These are phyloP conservation scores for Vanacampus margaritifer DNA, from an alignment of 2,113 vertebrate species.

Conservation along the genomic window DNA sequence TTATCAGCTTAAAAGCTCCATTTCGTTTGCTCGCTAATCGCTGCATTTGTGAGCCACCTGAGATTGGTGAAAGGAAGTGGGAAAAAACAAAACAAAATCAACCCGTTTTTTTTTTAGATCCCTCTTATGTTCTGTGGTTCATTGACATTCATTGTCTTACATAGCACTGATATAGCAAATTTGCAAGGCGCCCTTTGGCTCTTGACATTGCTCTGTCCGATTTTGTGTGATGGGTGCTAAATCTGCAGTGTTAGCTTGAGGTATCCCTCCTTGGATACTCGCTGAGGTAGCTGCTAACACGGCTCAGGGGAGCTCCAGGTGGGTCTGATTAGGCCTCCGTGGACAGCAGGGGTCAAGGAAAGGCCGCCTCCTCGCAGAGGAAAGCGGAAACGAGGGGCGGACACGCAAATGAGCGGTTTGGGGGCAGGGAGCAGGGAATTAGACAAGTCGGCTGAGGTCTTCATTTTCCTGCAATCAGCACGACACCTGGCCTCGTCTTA, in stretches of 20 bases:
- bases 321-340: constrained; percentile 69
- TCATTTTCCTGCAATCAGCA: constrained; percentile 65
- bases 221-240: constrained; percentile 45
- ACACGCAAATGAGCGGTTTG: constrained; percentile 49
- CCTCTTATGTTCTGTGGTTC: neutral
- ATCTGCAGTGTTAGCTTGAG: constrained; percentile 34
- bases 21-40: neutral
- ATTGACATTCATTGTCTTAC: neutral
- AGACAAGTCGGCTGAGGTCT: constrained; percentile 59
- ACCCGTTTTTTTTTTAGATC: neutral
- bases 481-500: constrained; percentile 71
- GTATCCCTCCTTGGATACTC: constrained; percentile 51
- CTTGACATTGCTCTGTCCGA: neutral
- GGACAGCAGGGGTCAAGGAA: constrained; percentile 68
- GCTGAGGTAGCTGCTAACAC: constrained; percentile 65
- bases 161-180: neutral
- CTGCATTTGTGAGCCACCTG: neutral
- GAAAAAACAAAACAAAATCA: neutral
- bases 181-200: neutral
- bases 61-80: neutral
- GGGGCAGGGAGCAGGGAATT: constrained; percentile 56
- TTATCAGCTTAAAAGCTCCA: constrained; percentile 1
- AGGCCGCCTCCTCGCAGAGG: constrained; percentile 51
- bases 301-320: constrained; percentile 65
- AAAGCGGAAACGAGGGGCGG: constrained; percentile 12